These are phyloP conservation scores for Hecatera dysodea DNA, from an alignment of 2,888 invertebrate genomes.

Conservation along the genomic window DNA sequence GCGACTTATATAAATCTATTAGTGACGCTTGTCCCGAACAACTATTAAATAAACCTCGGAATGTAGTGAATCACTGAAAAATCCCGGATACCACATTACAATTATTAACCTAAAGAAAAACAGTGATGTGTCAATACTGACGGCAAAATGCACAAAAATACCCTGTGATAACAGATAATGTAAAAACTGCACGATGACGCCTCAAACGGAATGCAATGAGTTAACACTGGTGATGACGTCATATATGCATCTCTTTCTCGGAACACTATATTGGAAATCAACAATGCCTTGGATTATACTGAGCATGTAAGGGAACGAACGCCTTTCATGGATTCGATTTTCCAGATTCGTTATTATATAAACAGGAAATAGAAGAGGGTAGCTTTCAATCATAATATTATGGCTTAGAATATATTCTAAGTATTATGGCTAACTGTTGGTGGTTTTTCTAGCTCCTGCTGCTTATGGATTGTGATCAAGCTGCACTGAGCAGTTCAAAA, in stretches of 20 bases:
- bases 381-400: not conserved
- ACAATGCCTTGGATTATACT: not conserved
- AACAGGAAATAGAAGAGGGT: not conserved
- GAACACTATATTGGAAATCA: constrained; percentile 1
- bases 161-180: constrained; percentile 27
- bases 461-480: not conserved
- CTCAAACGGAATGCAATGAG: constrained; percentile 16
- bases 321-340: not conserved
- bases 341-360: too few relatives aligned
- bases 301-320: not conserved
- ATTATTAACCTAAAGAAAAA: not conserved
- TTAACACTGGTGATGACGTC: constrained; percentile 4
- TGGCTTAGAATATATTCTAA: too few relatives aligned
- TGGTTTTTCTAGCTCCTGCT: not conserved
- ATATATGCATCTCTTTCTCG: constrained; percentile 1
- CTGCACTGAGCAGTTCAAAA: not conserved
- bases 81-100: not conserved
- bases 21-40: too few relatives aligned
- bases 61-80: constrained; percentile 7
- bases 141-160: constrained; percentile 26
- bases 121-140: constrained; percentile 12
- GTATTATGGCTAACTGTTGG: not conserved
- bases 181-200: constrained; percentile 27
- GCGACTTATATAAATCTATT: too few relatives aligned
- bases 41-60: not conserved